Percentiles rank a stretch among this genome's conserved stretches.
These are phyloP conservation scores for Phainopepla nitens DNA, from an alignment of 2,113 vertebrate species.

Conservation along the genomic window DNA sequence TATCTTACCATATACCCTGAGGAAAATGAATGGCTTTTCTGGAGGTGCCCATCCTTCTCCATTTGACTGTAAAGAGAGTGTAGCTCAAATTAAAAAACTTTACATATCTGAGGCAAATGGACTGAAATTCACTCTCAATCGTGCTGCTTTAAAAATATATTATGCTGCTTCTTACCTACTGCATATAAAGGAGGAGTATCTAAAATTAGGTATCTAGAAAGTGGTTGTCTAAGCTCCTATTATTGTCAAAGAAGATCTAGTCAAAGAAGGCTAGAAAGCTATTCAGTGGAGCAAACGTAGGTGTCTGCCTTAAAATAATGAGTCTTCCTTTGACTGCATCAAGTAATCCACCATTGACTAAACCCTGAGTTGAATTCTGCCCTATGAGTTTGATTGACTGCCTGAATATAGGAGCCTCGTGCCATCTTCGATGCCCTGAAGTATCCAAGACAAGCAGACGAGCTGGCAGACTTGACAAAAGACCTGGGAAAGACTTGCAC, in stretches of 20 bases:
- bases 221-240: neutral
- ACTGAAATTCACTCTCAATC: neutral
- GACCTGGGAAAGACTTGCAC: neutral
- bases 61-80: neutral
- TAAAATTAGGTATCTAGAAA: conserved; percentile 20
- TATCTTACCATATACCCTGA: neutral
- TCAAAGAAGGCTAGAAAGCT: conserved; percentile 11
- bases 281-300: neutral
- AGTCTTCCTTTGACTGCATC: neutral
- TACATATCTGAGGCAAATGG: neutral
- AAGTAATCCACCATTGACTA: neutral
- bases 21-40: neutral
- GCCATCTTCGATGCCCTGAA: neutral
- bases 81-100: neutral
- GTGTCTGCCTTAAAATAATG: conserved; percentile 4
- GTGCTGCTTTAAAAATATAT: neutral
- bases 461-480: conserved; percentile 11
- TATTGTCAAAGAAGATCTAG: neutral
- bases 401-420: neutral
- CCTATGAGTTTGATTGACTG: neutral
- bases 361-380: neutral
- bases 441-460: neutral
- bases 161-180: neutral
- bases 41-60: neutral
- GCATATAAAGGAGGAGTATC: neutral